A percentile compares a stretch with the other conserved stretches of the same genome.
These are phyloP conservation scores for Pagrus major DNA, from an alignment of 2,113 vertebrate genomes.

Conservation along the genomic window DNA sequence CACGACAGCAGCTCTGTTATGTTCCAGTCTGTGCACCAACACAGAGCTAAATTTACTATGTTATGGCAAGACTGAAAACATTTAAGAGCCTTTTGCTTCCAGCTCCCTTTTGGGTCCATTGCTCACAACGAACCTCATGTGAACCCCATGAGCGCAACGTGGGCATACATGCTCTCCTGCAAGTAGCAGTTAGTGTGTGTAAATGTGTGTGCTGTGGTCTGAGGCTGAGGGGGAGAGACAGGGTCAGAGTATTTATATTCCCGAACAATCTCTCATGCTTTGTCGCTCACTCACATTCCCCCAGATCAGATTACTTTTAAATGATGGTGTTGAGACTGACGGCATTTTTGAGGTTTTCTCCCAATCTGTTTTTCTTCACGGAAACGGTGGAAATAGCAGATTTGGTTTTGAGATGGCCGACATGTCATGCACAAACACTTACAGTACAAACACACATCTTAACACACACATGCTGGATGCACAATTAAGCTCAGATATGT, in stretches of 20 bases:
- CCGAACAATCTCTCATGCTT: constrained; percentile 72
- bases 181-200: constrained; percentile 54
- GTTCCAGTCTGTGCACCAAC: not conserved
- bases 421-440: constrained; percentile 57
- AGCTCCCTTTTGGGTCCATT: not conserved
- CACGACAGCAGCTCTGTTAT: not conserved
- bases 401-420: constrained; percentile 54
- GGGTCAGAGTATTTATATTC: constrained; percentile 78
- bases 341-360: constrained; percentile 82
- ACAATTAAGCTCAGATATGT: constrained; percentile 33
- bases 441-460: constrained; percentile 34
- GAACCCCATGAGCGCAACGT: constrained; percentile 22
- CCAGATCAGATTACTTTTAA: constrained; percentile 73
- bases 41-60: constrained; percentile 19
- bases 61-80: constrained; percentile 13
- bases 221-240: constrained; percentile 42
- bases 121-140: constrained; percentile 24
- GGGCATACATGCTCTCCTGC: constrained; percentile 25
- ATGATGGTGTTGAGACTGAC: constrained; percentile 67
- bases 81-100: constrained; percentile 19
- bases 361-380: constrained; percentile 70
- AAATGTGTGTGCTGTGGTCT: constrained; percentile 63
- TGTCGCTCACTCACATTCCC: constrained; percentile 69
- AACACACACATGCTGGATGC: constrained; percentile 6
- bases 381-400: constrained; percentile 65